Percentiles rank a stretch among this genome's conserved stretches.
Evolutionary conservation across 92 coral and sea anemone species (phyloP).

Genomic region (Bergia sp.): DNA sequence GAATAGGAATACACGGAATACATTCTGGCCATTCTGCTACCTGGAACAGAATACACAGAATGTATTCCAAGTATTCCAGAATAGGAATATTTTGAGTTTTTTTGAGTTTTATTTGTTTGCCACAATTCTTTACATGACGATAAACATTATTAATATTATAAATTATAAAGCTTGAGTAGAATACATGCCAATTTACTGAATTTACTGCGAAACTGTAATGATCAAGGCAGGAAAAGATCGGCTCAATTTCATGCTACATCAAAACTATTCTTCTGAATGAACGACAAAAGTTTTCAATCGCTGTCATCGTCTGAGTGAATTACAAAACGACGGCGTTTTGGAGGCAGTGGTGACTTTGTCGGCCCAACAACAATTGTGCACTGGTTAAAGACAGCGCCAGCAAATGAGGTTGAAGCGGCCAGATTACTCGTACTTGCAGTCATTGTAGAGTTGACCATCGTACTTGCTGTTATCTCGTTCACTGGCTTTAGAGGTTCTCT

Average conservation of each 20-base stretch:
- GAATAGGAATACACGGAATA: too few species aligned
- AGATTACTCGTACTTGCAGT: conserved; percentile 15
- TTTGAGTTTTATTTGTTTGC: too few species aligned
- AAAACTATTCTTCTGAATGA: background rate
- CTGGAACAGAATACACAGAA: too few species aligned
- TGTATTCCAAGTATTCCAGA: too few species aligned
- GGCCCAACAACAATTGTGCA: conserved; percentile 1
- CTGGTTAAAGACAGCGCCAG: background rate
- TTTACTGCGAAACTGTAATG: conserved; percentile 19
- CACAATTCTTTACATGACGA: too few species aligned
- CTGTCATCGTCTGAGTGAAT: conserved; percentile 3
- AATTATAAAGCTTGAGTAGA: too few species aligned
- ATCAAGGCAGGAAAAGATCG: too few species aligned
- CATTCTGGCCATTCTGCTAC: too few species aligned
- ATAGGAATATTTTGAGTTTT: too few species aligned
- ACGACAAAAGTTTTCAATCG: background rate
- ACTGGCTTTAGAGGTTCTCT: conserved; percentile 27
- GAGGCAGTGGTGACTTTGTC: background rate
- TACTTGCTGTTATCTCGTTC: conserved; percentile 23
- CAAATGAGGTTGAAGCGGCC: conserved; percentile 10
- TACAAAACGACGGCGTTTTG: conserved; percentile 21
- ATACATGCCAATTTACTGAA: too few species aligned
- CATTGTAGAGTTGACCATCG: conserved; percentile 27
- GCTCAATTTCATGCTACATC: background rate
- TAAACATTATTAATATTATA: too few species aligned